Evolutionary conservation across 2,888 invertebrate species (phyloP), one percentile per base, ranked within the genome.

Genomic region (Ptilodon capucinus): DNA sequence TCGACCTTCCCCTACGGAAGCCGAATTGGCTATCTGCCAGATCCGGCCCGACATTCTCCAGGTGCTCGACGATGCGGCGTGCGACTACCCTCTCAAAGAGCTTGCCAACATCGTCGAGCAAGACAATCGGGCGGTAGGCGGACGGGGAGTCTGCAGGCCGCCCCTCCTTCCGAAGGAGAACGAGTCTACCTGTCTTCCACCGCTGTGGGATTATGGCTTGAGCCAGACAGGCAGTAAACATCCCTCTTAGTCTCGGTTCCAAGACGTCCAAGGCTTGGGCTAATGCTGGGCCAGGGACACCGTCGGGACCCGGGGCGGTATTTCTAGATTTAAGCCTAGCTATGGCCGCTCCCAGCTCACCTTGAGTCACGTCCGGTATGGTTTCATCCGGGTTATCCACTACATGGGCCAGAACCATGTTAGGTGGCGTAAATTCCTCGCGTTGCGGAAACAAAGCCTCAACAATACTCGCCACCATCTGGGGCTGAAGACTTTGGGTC

Each of bases 401-500:
- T 9, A 5, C 13, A 8, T 17, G 9, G n/a, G 23, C 42, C 1
- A 11, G 7, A 5, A 23, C 30, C 43, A 49, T 49, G 2, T 2
- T 0, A 1, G 51, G 46, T 2, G 46, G 32, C 1, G 9, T 9
- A n/a, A 30, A 30, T 0, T 36, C 19, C 2, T 8, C n/a, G 8
- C 34, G 21, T 11, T 8, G 8, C 0, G 48, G 53, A 32, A 48
- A 55, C 0, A 53, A 44, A 18, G 21, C 18, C n/a, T 9, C 8
- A 5, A 51, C 52, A 8, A 54, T 46, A 0, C 2, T 11, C 2
- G 28, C 25, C 5, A 56, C 21, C 0, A 48, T 13, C 9, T 44
- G 41, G 1, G 51, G 55, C 35, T 46, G 14, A 2, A 50, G 46
- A 14, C 14, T 48, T 28, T 25, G 16, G 17, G 28, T 47, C 7